phyloP scores from a whole-genome alignment of 2,797 vertebrate genomes.

The Poeciliopsis turneri region DNA sequence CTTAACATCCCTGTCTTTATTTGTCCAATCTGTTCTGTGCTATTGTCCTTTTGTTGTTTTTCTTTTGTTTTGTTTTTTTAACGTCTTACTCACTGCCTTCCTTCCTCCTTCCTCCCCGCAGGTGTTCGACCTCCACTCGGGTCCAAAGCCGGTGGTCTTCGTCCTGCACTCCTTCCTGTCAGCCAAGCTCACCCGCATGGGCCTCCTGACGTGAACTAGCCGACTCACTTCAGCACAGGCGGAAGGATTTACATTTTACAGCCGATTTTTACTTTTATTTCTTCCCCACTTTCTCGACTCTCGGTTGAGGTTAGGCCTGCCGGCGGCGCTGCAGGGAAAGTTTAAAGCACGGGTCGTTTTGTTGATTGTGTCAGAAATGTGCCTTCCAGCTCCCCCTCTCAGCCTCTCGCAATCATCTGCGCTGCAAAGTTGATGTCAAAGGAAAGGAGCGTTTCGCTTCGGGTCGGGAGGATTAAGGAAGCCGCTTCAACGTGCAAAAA shows the following conservation, averaged over 20 bases:
- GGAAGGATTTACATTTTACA: conserved; percentile 4
- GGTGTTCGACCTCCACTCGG: conserved; percentile 93
- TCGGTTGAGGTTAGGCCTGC: conserved; percentile 27
- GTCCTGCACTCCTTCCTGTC: conserved; percentile 97
- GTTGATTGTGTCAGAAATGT: conserved; percentile 54
- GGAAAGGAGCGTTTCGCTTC: conserved; percentile 42
- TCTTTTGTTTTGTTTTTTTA: not conserved
- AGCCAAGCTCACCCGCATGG: conserved; percentile 96
- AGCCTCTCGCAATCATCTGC: conserved; percentile 5
- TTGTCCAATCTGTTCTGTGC: not conserved
- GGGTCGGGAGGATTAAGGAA: conserved; percentile 15
- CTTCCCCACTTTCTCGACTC: conserved; percentile 1
- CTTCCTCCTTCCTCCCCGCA: conserved; percentile 53
- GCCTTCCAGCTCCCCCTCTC: conserved; percentile 48
- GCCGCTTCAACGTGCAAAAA: not conserved
- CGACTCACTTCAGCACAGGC: not conserved
- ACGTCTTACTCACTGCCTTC: not conserved
- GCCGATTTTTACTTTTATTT: conserved; percentile 2
- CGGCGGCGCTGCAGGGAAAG: conserved; percentile 13
- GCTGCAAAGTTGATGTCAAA: conserved; percentile 14
- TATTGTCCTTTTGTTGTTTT: not conserved
- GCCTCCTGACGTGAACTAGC: conserved; percentile 87
- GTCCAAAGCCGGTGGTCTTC: conserved; percentile 95
- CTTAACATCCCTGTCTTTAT: not conserved
- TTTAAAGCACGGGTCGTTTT: conserved; percentile 21